Evolutionary conservation across 2,113 vertebrate genomes (phyloP), one percentile per base, ranked within the genome.

Genomic region (Paradoxurus hermaphroditus): DNA sequence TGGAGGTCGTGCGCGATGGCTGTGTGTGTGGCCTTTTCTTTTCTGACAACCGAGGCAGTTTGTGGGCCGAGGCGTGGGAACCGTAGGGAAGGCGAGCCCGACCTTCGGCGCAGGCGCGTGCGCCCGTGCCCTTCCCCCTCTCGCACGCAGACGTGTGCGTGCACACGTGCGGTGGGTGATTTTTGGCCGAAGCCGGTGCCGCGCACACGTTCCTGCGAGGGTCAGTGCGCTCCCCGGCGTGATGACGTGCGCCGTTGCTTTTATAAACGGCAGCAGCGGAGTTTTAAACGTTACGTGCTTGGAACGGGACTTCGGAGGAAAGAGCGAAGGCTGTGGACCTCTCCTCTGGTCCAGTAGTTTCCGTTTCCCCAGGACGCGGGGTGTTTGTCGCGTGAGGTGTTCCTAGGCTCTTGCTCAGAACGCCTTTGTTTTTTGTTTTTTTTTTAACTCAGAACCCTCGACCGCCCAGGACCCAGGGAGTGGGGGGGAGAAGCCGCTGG

Each of bases 131-230:
- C 65, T 1, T 25, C 7, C 3, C 1, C 10, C 63, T 29, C 39
- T 7, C 87, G 27, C 46, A 1, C 49, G 3, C 4, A 0, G 16
- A 19, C 46, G 2, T 3, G n/a, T 4, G 25, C 3, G 65, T 5
- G 12, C 0, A 0, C 11, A 0, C 1, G 4, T 15, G 51, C 7
- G 5, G 49, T 3, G n/a, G 0, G 1, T 4, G 41, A 5, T 10
- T 3, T 2, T 2, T 63, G 27, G 82, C 44, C 7, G 0, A 3
- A 2, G 11, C 18, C 82, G 19, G 77, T 3, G 12, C 86, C 25
- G 12, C 2, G 3, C 2, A 0, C 0, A 0, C 16, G 2, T 7
- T 29, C 12, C 31, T 5, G 6, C 5, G 39, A 0, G 5, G 51
- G 73, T 19, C 4, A 0, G 21, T 8, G 4, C 14, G 0, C 41